Evolutionary conservation across 2,797 vertebrate species (phyloP).

Genomic region (Anableps anableps): DNA sequence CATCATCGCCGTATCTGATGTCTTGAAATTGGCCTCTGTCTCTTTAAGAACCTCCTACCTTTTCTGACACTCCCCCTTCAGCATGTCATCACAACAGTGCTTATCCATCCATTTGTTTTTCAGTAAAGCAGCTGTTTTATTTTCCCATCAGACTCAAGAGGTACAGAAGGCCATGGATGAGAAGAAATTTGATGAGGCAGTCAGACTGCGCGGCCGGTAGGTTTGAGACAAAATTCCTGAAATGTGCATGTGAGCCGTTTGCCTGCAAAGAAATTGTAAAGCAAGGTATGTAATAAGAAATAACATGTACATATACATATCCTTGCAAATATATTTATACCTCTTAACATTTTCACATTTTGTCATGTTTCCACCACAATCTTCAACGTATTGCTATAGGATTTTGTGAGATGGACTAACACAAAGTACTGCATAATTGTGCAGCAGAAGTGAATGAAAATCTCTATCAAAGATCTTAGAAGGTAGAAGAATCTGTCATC

Average conservation of each 20-base stretch:
- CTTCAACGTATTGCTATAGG: not conserved
- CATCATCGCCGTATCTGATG: no score
- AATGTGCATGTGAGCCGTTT: not conserved
- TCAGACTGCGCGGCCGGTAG: constrained; percentile 91
- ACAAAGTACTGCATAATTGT: not conserved
- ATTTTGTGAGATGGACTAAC: not conserved
- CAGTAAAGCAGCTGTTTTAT: not conserved
- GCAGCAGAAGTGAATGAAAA: no score
- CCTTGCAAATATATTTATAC: no score
- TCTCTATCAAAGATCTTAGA: no score
- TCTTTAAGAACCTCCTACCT: no score
- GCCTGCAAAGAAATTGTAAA: not conserved
- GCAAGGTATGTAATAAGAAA: not conserved
- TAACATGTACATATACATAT: not conserved
- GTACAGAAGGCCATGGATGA: constrained; percentile 99
- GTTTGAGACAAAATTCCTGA: not conserved
- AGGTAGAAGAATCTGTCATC: no score
- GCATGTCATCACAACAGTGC: no score
- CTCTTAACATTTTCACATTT: not conserved
- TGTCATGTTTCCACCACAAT: not conserved
- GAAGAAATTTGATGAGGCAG: constrained; percentile 91
- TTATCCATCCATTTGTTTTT: not conserved
- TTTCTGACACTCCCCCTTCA: no score
- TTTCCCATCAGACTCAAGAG: constrained; percentile 88
- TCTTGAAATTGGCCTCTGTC: no score